Conservation (phyloP, 2,888 invertebrate genomes). For the Acrobasis repandana region DNA sequence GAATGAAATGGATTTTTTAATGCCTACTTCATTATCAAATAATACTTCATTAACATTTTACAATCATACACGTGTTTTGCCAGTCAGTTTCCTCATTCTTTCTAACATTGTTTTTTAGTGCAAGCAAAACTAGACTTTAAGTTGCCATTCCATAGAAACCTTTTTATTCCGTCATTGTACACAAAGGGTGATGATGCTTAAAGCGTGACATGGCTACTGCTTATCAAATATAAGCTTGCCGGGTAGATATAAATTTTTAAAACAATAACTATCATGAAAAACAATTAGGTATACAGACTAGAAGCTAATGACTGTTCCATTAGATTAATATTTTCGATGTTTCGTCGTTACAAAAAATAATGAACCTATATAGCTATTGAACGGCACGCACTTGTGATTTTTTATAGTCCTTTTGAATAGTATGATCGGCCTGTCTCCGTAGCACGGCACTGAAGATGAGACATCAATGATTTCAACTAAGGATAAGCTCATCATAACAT, state of each 20-base stretch:
- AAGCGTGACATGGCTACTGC: background rate
- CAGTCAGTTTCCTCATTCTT: no score
- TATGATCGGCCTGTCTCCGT: no score
- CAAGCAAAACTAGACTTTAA: no score
- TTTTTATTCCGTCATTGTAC: background rate
- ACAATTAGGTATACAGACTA: constrained; percentile 7
- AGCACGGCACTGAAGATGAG: no score
- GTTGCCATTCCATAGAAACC: background rate
- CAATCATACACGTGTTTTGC: no score
- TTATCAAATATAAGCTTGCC: constrained; percentile 1
- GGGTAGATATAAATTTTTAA: background rate
- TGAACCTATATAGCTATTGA: background rate
- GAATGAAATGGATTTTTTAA: no score
- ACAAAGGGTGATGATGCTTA: background rate
- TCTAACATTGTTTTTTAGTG: no score
- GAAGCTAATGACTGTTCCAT: constrained; percentile 17
- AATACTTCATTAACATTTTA: no score
- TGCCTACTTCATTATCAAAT: no score
- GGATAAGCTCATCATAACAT: no score
- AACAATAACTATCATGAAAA: background rate
- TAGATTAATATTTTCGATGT: constrained; percentile 14
- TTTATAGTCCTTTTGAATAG: no score
- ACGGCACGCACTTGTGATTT: background rate
- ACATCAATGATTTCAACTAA: no score
- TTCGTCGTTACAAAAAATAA: constrained; percentile 2